These are phyloP conservation scores for Parotia lawesii DNA, from an alignment of 2,113 vertebrate species.

Conservation along the genomic window DNA sequence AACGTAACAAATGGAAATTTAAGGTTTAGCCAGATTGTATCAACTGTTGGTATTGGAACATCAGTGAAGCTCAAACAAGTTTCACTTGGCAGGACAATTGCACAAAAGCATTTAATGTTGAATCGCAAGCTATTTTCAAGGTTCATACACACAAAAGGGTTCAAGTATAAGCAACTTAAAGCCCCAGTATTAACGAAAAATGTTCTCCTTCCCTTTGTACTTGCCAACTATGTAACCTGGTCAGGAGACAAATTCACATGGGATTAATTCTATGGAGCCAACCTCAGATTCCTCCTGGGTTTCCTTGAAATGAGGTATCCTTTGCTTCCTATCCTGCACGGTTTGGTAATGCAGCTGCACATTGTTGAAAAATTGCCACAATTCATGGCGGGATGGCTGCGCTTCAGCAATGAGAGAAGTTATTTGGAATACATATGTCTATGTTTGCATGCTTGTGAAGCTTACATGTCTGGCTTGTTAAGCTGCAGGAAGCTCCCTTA, in stretches of 20 bases:
- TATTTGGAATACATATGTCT: conserved; percentile 43
- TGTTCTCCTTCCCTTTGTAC: not conserved
- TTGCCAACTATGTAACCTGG: conserved; percentile 50
- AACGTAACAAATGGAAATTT: conserved; percentile 9
- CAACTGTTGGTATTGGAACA: conserved; percentile 54
- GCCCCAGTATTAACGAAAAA: conserved; percentile 5
- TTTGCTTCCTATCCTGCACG: conserved; percentile 3
- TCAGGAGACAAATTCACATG: not conserved
- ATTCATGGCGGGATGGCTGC: conserved; percentile 19
- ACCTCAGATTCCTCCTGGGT: not conserved
- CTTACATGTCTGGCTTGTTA: not conserved
- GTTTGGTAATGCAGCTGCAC: conserved; percentile 41
- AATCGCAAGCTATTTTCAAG: conserved; percentile 40
- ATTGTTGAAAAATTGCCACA: conserved; percentile 61
- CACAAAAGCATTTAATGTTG: conserved; percentile 24
- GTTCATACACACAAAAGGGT: not conserved
- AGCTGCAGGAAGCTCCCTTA: conserved; percentile 23
- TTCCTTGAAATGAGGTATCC: conserved; percentile 39
- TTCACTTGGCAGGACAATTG: conserved; percentile 43
- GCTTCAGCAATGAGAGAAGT: conserved; percentile 52
- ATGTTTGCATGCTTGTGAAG: conserved; percentile 24
- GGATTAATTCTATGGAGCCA: conserved; percentile 1
- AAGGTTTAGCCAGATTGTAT: conserved; percentile 35
- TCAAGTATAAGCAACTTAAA: conserved; percentile 47
- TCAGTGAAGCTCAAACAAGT: conserved; percentile 18